Evolutionary conservation across 2,797 vertebrate species (phyloP).

Genomic region (Acrocephalus scirpaceus): DNA sequence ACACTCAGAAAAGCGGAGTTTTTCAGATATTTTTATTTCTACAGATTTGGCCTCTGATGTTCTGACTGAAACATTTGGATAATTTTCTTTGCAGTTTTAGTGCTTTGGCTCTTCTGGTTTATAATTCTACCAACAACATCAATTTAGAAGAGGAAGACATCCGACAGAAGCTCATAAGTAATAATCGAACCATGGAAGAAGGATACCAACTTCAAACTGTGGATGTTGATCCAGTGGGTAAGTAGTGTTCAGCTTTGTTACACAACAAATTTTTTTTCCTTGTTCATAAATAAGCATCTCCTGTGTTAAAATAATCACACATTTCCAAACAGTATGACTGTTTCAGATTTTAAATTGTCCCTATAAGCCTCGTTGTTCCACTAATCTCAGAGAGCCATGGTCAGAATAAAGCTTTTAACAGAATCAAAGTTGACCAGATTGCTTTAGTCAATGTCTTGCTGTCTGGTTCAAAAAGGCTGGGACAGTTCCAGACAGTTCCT

Average conservation of each 20-base stretch:
- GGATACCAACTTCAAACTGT: constrained; percentile 74
- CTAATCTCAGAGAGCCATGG: neutral
- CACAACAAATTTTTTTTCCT: neutral
- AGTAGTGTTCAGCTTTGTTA: constrained; percentile 39
- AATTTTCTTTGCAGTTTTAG: constrained; percentile 76
- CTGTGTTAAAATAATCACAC: neutral
- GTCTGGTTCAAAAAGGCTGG: neutral
- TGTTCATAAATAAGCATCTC: neutral
- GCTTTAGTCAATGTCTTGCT: neutral
- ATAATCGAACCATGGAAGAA: constrained; percentile 48
- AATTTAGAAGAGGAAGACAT: constrained; percentile 79
- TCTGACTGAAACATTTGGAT: constrained; percentile 16
- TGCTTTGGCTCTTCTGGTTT: constrained; percentile 85
- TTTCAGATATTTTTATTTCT: constrained; percentile 34
- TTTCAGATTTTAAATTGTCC: neutral
- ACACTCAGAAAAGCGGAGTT: neutral
- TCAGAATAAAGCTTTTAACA: neutral
- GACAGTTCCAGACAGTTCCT: neutral
- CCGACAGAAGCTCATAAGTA: constrained; percentile 74
- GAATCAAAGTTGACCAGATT: neutral
- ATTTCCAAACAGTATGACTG: neutral
- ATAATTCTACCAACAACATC: constrained; percentile 79
- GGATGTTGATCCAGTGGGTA: constrained; percentile 82
- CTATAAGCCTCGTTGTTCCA: neutral
- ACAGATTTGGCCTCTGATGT: neutral